A percentile compares a stretch with the other conserved stretches of the same genome.
Conservation (phyloP, 2,888 invertebrate species). For the Cremastinae sp. region DNA sequence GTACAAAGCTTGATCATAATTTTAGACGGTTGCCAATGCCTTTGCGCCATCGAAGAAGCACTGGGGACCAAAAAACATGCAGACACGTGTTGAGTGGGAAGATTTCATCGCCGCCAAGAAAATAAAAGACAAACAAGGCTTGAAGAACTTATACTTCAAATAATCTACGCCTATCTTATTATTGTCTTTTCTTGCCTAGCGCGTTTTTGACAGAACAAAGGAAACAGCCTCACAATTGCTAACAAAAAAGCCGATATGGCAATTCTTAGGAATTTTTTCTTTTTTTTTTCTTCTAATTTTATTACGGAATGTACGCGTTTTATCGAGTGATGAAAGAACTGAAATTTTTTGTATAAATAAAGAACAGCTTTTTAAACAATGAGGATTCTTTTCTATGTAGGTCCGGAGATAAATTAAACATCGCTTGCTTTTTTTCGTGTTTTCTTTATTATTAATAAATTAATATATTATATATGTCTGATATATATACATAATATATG, state of each 20-base stretch:
- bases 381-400: neutral
- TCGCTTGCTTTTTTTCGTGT: conserved; percentile 65
- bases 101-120: conserved; percentile 70
- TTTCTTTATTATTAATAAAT: conserved; percentile 80
- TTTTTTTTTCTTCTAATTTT: too few species aligned
- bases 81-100: conserved; percentile 73
- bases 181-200: conserved; percentile 37
- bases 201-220: too few species aligned
- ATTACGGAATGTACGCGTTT: too few species aligned
- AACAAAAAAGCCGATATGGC: too few species aligned
- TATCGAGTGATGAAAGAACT: too few species aligned
- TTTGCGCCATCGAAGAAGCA: conserved; percentile 71
- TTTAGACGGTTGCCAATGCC: conserved; percentile 70
- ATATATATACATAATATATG: conserved; percentile 68
- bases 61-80: conserved; percentile 75
- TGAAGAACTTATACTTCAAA: conserved; percentile 57
- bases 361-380: too few species aligned
- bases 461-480: conserved; percentile 75
- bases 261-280: too few species aligned
- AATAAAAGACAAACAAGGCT: conserved; percentile 45
- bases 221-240: too few species aligned
- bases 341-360: too few species aligned
- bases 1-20: too few species aligned
- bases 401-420: neutral
- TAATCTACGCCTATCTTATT: conserved; percentile 38